Evolutionary conservation across 2,888 invertebrate genomes (phyloP).

Genomic region (Catonia carolina): DNA sequence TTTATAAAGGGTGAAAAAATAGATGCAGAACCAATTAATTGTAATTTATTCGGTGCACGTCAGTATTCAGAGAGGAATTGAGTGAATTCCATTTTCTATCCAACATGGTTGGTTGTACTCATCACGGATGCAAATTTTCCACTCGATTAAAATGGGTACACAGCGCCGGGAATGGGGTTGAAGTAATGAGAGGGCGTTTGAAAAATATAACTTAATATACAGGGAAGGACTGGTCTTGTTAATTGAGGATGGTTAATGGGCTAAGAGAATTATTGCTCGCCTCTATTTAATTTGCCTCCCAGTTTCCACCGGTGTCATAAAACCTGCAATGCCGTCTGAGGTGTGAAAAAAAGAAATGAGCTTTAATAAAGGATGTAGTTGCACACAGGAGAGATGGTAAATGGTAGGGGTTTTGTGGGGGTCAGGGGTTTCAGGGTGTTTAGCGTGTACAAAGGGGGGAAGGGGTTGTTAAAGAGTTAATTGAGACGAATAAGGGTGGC

Average conservation of each 20-base stretch:
- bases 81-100: slow-evolving; percentile 10
- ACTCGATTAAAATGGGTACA: slow-evolving; percentile 2
- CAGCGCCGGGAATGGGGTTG: background rate
- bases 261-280: slow-evolving; percentile 9
- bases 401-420: no score
- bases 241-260: slow-evolving; percentile 13
- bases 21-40: slow-evolving; percentile 9
- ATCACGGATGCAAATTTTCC: slow-evolving; percentile 12
- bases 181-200: no score
- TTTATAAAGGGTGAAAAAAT: no score
- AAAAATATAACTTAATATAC: slow-evolving; percentile 13
- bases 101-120: background rate
- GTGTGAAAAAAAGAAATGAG: no score
- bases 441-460: no score
- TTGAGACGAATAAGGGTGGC: no score
- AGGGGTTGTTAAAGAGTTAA: no score
- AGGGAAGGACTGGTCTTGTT: slow-evolving; percentile 1
- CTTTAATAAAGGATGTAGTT: no score
- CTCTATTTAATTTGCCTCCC: slow-evolving; percentile 4
- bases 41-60: slow-evolving; percentile 16
- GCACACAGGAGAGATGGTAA: no score
- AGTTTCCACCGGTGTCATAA: slow-evolving; percentile 5
- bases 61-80: slow-evolving; percentile 8
- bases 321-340: slow-evolving; percentile 1
- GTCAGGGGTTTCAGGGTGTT: no score